A percentile compares a stretch with the other conserved stretches of the same genome.
These are phyloP conservation scores for Caenorhabditis sp. DNA, from an alignment of 2,888 invertebrate genomes.

Conservation along the genomic window DNA sequence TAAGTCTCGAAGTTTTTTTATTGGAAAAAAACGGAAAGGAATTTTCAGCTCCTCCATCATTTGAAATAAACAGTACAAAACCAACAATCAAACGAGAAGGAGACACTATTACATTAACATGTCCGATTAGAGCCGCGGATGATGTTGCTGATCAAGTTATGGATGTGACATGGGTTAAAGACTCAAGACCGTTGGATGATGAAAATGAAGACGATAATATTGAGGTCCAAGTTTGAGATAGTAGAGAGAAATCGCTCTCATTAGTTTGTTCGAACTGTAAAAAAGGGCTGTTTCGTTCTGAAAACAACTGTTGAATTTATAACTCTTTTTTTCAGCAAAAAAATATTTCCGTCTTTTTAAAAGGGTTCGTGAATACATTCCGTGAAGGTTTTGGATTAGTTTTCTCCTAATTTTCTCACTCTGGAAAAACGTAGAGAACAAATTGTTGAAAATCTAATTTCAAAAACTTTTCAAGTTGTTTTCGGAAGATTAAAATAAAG, in stretches of 20 bases:
- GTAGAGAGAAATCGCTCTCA: too few relatives aligned
- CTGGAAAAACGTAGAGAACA: too few relatives aligned
- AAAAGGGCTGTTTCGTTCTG: too few relatives aligned
- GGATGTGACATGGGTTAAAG: constrained; percentile 72
- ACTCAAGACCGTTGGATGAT: constrained; percentile 75
- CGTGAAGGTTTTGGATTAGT: too few relatives aligned
- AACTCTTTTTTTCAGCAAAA: too few relatives aligned
- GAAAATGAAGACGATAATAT: constrained; percentile 5
- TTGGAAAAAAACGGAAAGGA: not conserved
- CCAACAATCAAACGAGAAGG: constrained; percentile 73
- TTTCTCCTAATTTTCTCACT: too few relatives aligned
- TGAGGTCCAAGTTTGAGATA: not conserved
- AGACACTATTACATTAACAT: constrained; percentile 75
- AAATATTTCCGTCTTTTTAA: too few relatives aligned
- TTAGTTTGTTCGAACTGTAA: too few relatives aligned
- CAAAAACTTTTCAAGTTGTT: not conserved
- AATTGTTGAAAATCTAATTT: too few relatives aligned
- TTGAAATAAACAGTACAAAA: constrained; percentile 50
- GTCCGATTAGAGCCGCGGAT: constrained; percentile 72
- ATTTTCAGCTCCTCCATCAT: constrained; percentile 65
- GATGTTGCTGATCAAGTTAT: constrained; percentile 52
- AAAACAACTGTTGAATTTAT: too few relatives aligned
- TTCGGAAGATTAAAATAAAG: too few relatives aligned
- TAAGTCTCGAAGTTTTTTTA: constrained; percentile 63
- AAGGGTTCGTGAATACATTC: too few relatives aligned